Conservation (phyloP, 2,888 invertebrate genomes). For the Rapana venosa region DNA sequence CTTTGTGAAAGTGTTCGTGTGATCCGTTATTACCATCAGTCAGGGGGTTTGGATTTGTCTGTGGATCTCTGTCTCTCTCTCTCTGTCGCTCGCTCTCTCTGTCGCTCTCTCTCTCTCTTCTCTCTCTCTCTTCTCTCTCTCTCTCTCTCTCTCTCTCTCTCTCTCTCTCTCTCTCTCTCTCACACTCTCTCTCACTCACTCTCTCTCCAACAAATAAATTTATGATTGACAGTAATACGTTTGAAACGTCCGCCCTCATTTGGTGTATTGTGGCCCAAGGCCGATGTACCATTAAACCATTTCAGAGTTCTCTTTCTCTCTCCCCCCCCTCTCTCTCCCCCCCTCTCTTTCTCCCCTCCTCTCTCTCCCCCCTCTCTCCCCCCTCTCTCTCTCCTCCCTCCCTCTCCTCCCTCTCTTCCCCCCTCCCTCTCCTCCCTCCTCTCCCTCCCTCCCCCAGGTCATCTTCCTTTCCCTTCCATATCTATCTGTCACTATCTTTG, state of each 20-base stretch:
- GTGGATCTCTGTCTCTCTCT: too few relatives aligned
- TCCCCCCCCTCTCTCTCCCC: slow-evolving; percentile 81
- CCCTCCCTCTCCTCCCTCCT: background rate
- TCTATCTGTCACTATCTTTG: background rate
- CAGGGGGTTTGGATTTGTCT: too few relatives aligned
- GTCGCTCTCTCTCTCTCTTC: background rate
- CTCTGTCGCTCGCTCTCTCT: too few relatives aligned
- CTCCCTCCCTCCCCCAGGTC: background rate
- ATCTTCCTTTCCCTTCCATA: background rate
- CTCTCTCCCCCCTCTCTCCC: background rate
- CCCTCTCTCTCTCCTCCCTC: background rate
- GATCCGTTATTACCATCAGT: too few relatives aligned
- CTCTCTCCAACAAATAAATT: too few relatives aligned
- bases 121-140: background rate
- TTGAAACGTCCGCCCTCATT: too few relatives aligned
- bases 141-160: background rate
- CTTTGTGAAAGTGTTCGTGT: too few relatives aligned
- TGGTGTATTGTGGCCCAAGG: too few relatives aligned
- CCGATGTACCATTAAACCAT: too few relatives aligned
- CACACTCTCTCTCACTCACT: background rate
- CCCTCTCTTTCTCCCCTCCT: too few relatives aligned
- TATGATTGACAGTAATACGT: too few relatives aligned
- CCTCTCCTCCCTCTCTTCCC: background rate
- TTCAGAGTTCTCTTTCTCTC: too few relatives aligned
- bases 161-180: background rate